phyloP scores from a whole-genome alignment of 2,113 vertebrate species.

The Nyctibius bracteatus region DNA sequence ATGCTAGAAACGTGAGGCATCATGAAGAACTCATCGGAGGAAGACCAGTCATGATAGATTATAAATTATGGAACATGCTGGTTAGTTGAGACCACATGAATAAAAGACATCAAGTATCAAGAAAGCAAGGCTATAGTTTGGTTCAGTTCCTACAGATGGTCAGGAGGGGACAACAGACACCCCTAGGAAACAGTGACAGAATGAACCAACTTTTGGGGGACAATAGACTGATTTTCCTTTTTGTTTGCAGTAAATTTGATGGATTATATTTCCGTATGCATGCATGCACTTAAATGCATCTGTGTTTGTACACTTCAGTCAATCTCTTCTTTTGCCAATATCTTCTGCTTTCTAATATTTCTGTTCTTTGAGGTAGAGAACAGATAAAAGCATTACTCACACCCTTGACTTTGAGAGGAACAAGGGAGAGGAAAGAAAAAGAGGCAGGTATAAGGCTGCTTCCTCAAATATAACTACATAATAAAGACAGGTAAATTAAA shows the following conservation, averaged over 20 bases:
- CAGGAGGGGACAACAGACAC: neutral
- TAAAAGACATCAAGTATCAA: neutral
- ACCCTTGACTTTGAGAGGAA: neutral
- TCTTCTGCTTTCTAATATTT: neutral
- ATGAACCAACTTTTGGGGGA: neutral
- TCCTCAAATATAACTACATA: neutral
- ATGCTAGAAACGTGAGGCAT: neutral
- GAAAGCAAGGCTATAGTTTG: neutral
- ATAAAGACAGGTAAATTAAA: neutral
- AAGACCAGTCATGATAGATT: neutral
- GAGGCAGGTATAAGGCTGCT: neutral
- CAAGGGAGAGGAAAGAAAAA: neutral
- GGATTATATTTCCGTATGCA: neutral
- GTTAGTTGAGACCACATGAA: neutral
- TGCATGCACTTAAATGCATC: neutral
- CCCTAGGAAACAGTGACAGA: neutral
- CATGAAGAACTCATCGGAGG: neutral
- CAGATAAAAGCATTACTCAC: neutral
- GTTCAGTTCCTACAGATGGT: neutral
- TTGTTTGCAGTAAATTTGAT: neutral
- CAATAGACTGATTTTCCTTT: neutral
- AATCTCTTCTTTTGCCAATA: neutral
- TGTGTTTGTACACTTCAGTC: neutral
- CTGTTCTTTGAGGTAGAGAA: neutral
- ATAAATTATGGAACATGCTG: neutral